Evolutionary conservation across 2,113 vertebrate species (phyloP).

Genomic region (Corythaeola cristata): DNA sequence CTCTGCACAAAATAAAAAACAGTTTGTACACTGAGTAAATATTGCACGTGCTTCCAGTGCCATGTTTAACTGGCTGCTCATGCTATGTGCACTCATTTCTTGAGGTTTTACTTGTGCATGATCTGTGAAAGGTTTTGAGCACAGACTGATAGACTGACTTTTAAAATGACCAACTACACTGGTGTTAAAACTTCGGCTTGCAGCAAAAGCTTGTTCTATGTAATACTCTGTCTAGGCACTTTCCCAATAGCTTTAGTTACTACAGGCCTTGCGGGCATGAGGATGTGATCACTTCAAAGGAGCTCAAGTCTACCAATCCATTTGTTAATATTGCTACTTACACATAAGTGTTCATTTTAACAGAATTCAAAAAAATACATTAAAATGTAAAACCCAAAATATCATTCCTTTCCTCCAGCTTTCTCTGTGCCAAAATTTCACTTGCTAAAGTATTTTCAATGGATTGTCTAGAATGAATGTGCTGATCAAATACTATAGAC

Average conservation of each 20-base stretch:
- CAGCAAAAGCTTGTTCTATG: background rate
- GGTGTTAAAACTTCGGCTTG: background rate
- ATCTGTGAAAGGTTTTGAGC: background rate
- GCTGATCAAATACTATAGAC: background rate
- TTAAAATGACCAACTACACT: background rate
- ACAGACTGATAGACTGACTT: background rate
- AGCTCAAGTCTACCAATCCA: background rate
- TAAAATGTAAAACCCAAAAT: background rate
- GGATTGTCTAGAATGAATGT: background rate
- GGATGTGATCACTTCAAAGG: background rate
- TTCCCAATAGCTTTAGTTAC: background rate
- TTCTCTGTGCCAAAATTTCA: background rate
- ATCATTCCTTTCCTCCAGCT: background rate
- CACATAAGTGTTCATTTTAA: background rate
- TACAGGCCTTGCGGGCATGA: background rate
- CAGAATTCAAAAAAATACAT: background rate
- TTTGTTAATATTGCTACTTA: background rate
- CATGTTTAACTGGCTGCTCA: background rate
- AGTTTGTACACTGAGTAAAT: background rate
- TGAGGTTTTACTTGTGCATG: accelerated
- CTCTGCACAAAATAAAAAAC: background rate
- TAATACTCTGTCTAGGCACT: background rate
- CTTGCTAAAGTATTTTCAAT: background rate
- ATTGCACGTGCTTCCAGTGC: background rate
- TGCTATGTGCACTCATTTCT: background rate